Evolutionary conservation across 2,113 vertebrate genomes (phyloP), one percentile per base, ranked within the genome.

Genomic region (Pituophis catenifer): DNA sequence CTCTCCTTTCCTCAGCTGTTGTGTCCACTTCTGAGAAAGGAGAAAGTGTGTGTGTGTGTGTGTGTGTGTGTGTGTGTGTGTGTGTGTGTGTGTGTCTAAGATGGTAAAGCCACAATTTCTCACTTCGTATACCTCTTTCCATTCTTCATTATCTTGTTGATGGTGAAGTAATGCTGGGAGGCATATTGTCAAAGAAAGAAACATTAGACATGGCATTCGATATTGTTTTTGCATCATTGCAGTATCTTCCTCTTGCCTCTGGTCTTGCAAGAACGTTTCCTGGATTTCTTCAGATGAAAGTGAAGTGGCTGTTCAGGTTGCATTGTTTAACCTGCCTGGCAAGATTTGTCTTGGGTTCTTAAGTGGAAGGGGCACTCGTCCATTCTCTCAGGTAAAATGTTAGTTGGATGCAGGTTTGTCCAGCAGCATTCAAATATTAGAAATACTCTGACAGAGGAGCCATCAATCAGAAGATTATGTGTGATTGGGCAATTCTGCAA

Each of bases 81-180:
- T 57, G 55, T 57, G 55, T 57, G 55, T 57, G 55, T 57, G 55
- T 57, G 0, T 58, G 53, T 62, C 86, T 89, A 62, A 91, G 89
- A 75, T 93, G 93, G 90, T 38, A 81, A 93, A 91, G 24, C 90
- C 48, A 90, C 93, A 89, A 86, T 52, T 91, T 93, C 53, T 57
- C 62, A 89, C 58, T 91, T 88, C 62, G 38, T 57, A 38, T 91
- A 75, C 52, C 85, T 88, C 54, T n/a, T 38, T 52, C 33, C 75
- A 91, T 93, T 88, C 54, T 93, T 93, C 90, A 89, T 91, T 58
- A 44, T 86, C 53, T 89, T 59, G 58, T 88, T 93, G 86, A 81
- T 59, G 26, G 52, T 44, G 57, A 93, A 93, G 85, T 91, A 81
- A 91, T 89, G 62, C 89, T 52, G 59, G 70, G 54, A 88, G 62